Evolutionary conservation across 2,888 invertebrate genomes (phyloP), one percentile per base, ranked within the genome.

Genomic region (Liodrosophila aerea): DNA sequence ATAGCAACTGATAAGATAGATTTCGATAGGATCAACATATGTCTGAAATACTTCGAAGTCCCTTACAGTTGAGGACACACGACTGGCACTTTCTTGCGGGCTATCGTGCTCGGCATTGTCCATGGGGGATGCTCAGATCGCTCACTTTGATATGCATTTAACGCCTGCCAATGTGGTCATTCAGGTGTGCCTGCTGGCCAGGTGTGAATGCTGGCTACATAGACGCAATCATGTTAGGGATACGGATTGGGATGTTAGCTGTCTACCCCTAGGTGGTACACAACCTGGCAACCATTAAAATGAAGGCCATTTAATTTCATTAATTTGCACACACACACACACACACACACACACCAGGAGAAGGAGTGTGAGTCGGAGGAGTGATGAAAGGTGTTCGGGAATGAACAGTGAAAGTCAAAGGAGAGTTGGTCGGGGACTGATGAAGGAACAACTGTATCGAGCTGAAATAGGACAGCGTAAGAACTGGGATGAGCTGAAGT

Each of bases 231-330:
- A n/a, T 9, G 4, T 0, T 4, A 41, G 7, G 22, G n/a, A 15
- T 1, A 9, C 9, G 7, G 13, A 39, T 37, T 3, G 45, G 44
- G 29, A 44, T 45, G 16, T 13, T 29, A 18, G 46, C 46, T 53
- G 46, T 39, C 33, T 7, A 22, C 16, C 18, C 16, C 39, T 31
- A 16, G 27, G 22, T 29, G 45, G 5, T 43, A 54, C 50, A 60
- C 65, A 56, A 52, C 57, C 43, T 45, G 27, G 16, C 29, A 36
- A 44, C 37, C 81, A 80, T 80, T 83, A 61, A 80, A 77, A 71
- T 61, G 75, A 81, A 71, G 65, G 64, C 64, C 60, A 78, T 84
- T 84, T 78, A 84, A 78, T 78, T 78, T 77, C 81, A 78, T 78
- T 78, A 78, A 78, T 78, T 76, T 84, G 62, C 62, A 52, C 66